phyloP scores from a whole-genome alignment of 2,113 vertebrate genomes.

The Xiphophorus couchianus region DNA sequence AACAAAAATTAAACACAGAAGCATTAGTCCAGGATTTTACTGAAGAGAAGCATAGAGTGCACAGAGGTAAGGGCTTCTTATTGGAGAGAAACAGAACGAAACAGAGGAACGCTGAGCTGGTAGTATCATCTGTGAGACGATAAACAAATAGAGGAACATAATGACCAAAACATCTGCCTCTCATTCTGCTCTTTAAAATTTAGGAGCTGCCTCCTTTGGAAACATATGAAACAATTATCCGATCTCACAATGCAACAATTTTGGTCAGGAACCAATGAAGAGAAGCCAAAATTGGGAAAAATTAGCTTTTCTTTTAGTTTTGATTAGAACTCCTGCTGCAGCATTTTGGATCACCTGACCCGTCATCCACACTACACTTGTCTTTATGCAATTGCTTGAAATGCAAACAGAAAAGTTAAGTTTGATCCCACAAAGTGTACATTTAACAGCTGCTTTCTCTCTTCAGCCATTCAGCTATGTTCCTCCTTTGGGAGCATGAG shows the following conservation, averaged over 20 bases:
- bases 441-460: slow-evolving; percentile 11
- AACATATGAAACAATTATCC: neutral
- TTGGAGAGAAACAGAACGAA: neutral
- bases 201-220: neutral
- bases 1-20: neutral
- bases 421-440: neutral
- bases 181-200: too few relatives aligned
- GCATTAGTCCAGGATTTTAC: neutral
- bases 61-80: neutral
- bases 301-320: neutral
- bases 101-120: neutral
- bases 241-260: neutral
- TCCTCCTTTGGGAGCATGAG: neutral
- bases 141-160: neutral
- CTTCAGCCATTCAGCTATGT: neutral
- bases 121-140: neutral
- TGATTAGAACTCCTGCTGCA: neutral
- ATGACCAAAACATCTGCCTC: neutral
- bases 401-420: neutral
- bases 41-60: neutral
- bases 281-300: neutral
- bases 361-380: neutral
- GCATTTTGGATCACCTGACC: neutral
- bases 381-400: slow-evolving; percentile 4
- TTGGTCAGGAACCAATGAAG: neutral